Evolutionary conservation across 2,797 vertebrate genomes (phyloP), one percentile per base, ranked within the genome.

Genomic region (Gadopsis marmoratus): DNA sequence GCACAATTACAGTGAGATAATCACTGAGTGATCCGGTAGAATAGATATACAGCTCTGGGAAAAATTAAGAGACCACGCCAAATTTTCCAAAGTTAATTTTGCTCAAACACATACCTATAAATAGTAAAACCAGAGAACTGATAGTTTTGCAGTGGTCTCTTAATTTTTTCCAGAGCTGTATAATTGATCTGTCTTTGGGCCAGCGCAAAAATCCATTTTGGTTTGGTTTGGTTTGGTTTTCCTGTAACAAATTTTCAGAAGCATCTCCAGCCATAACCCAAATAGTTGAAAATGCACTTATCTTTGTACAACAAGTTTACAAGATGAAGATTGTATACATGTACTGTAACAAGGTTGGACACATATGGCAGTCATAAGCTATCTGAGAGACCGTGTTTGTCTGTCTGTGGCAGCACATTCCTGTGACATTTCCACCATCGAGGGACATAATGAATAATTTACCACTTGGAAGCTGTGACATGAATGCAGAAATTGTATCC

Each of bases 391-490:
- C 43, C 37, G 63, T 83, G 82, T 90, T 86, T 90, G 84, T 86
- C 76, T 79, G 81, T 87, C 69, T 63, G 79, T 68, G 67, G 58
- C 62, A 50, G 41, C 50, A 67, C 67, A 58, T 89, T 85, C 79
- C 78, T 84, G 87, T 92, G 92, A 92, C 92, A 94, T 93, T 93
- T 92, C 88, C 89, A 81, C 77, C 86, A 86, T 81, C 37, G 76
- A 89, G 86, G 70, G 75, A 91, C 85, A 73, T 78, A 39, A 88
- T 94, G 92, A 93, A 94, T 93, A 91, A 93, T 92, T 92, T 87
- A 93, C 78, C 51, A 76, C 31, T 65, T 65, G 77, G 79, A 88
- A 84, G 85, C 84, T 45, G 82, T 53, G 56, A 76, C 84, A 78
- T 85, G 88, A 91, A 92, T 75, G 82, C 84, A 88, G 85, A 88